Percentiles rank a stretch among this genome's conserved stretches.
These are phyloP conservation scores for Leptonema lineaticorne DNA, from an alignment of 1,140 invertebrate genomes.

Conservation along the genomic window DNA sequence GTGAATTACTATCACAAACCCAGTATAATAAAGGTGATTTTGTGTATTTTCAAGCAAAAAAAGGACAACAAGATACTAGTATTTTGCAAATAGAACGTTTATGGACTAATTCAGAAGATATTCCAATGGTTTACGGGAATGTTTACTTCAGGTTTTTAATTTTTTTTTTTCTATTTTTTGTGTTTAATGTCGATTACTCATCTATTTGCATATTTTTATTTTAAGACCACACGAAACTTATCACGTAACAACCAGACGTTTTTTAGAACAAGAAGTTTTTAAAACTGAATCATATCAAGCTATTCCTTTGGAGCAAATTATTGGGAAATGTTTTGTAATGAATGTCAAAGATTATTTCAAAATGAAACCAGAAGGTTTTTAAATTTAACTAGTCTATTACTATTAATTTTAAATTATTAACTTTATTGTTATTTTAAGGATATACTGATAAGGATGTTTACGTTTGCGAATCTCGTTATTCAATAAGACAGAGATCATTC, in stretches of 20 bases:
- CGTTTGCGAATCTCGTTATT: slow-evolving; percentile 96
- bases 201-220: slow-evolving; percentile 41
- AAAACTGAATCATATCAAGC: slow-evolving; percentile 87
- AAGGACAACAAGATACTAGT: slow-evolving; percentile 66
- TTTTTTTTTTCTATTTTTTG: neutral
- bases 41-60: slow-evolving; percentile 83
- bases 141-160: slow-evolving; percentile 69
- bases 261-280: slow-evolving; percentile 95
- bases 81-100: slow-evolving; percentile 87
- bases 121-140: slow-evolving; percentile 88
- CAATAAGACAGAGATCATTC: slow-evolving; percentile 78
- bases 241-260: slow-evolving; percentile 92
- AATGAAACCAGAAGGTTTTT: slow-evolving; percentile 77
- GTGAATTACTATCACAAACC: slow-evolving; percentile 45
- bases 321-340: slow-evolving; percentile 92
- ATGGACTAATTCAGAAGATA: slow-evolving; percentile 79
- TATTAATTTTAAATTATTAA: slow-evolving; percentile 17
- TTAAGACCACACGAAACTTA: slow-evolving; percentile 88
- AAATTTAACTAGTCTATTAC: slow-evolving; percentile 4
- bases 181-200: neutral
- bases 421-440: slow-evolving; percentile 46
- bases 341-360: slow-evolving; percentile 95
- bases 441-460: slow-evolving; percentile 94
- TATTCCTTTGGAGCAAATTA: slow-evolving; percentile 81
- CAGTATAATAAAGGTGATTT: slow-evolving; percentile 76